Percentiles rank a stretch among this genome's conserved stretches.
These are phyloP conservation scores for Chloebia gouldiae DNA, from an alignment of 2,113 vertebrate genomes.

Conservation along the genomic window DNA sequence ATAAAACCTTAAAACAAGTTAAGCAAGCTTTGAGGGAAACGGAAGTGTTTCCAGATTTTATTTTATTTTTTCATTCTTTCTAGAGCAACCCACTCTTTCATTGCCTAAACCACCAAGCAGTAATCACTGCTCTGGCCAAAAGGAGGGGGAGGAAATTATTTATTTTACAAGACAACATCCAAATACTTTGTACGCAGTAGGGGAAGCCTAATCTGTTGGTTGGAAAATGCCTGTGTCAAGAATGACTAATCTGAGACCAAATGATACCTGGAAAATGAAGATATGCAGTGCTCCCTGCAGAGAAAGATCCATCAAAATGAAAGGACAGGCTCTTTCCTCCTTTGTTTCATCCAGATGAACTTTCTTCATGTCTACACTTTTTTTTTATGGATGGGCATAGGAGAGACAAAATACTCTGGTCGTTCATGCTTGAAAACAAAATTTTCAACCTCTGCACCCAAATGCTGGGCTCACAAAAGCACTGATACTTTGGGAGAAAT, in stretches of 20 bases:
- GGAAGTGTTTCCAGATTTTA: background rate
- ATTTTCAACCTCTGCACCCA: background rate
- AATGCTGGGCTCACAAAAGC: background rate
- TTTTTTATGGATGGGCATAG: accelerated
- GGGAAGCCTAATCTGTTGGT: background rate
- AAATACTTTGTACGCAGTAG: background rate
- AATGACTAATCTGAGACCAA: background rate
- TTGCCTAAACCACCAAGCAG: background rate
- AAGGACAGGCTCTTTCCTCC: background rate
- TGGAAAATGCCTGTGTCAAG: background rate
- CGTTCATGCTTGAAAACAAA: background rate
- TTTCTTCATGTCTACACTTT: background rate
- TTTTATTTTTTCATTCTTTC: background rate
- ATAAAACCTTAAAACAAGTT: constrained; percentile 5
- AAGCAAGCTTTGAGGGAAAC: background rate
- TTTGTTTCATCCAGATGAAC: background rate
- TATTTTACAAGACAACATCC: background rate
- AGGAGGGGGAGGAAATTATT: background rate
- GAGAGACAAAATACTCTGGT: background rate
- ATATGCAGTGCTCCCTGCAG: background rate
- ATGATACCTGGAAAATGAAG: background rate
- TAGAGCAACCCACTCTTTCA: background rate
- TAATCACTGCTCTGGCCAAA: background rate
- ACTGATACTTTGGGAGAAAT: background rate
- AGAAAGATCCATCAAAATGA: background rate